These are phyloP conservation scores for Colaptes auratus DNA, from an alignment of 2,113 vertebrate species.

Conservation along the genomic window DNA sequence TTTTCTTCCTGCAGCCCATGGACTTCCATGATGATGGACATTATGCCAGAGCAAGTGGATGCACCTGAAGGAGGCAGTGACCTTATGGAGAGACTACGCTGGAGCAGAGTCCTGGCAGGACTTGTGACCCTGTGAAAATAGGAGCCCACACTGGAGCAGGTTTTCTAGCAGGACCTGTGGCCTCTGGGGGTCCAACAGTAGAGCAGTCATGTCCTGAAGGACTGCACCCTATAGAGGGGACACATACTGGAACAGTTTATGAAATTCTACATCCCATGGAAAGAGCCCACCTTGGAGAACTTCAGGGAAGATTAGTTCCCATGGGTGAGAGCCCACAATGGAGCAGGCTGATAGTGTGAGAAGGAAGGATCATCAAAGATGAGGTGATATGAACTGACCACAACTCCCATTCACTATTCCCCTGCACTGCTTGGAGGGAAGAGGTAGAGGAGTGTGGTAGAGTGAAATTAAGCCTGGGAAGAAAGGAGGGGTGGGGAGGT, in stretches of 20 bases:
- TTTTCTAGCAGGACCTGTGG: background rate
- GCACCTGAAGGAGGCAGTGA: background rate
- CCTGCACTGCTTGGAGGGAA: background rate
- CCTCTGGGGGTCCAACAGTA: background rate
- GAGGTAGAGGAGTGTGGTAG: background rate
- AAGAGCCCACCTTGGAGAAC: background rate
- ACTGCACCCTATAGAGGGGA: accelerated
- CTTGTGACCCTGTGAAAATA: background rate
- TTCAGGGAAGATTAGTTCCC: accelerated
- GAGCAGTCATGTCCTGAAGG: background rate
- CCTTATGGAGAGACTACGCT: accelerated
- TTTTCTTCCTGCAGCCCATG: background rate
- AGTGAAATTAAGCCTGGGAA: background rate
- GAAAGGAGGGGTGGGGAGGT: background rate
- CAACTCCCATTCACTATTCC: background rate
- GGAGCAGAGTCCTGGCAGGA: background rate
- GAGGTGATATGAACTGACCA: background rate
- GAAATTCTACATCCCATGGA: background rate
- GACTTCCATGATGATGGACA: background rate
- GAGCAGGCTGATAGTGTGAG: background rate
- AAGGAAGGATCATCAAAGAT: background rate
- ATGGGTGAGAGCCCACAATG: accelerated
- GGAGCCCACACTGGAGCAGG: background rate
- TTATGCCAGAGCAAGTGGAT: accelerated
- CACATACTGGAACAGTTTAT: no score